Evolutionary conservation across 1,140 invertebrate genomes (phyloP).

Genomic region (Aradophagus sp.): DNA sequence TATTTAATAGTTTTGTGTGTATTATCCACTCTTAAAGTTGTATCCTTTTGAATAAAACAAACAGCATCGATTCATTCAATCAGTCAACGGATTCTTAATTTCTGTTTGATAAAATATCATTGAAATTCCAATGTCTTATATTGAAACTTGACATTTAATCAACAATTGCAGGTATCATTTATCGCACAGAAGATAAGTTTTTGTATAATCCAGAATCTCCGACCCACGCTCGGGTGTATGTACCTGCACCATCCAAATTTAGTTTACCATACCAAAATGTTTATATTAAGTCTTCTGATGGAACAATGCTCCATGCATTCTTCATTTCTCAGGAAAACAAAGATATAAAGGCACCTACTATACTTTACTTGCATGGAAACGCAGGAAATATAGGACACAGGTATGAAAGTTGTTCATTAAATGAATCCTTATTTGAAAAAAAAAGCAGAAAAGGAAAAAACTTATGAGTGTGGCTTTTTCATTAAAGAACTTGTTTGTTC

Average conservation of each 20-base stretch:
- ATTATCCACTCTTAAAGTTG: no score
- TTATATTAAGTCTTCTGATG: constrained; percentile 85
- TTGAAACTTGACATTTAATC: no score
- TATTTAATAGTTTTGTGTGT: no score
- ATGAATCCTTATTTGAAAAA: no score
- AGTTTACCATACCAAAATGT: constrained; percentile 90
- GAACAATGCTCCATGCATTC: constrained; percentile 88
- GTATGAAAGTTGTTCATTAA: constrained; percentile 67
- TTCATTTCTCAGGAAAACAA: constrained; percentile 87
- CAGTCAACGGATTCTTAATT: no score
- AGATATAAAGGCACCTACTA: constrained; percentile 81
- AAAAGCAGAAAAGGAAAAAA: no score
- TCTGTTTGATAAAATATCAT: no score
- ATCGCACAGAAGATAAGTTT: constrained; percentile 88
- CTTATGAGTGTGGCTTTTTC: no score
- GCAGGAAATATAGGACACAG: constrained; percentile 96
- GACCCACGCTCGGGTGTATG: constrained; percentile 88
- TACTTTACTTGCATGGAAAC: constrained; percentile 96
- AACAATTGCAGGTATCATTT: constrained; percentile 81
- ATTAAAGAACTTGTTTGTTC: no score
- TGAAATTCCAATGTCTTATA: no score
- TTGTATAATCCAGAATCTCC: constrained; percentile 93
- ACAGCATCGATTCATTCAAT: no score
- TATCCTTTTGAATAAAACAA: no score
- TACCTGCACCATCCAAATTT: constrained; percentile 88